Percentiles rank a stretch among this genome's conserved stretches.
These are phyloP conservation scores for Zeugodacus cucurbitae DNA, from an alignment of 1,140 invertebrate genomes.

Conservation along the genomic window DNA sequence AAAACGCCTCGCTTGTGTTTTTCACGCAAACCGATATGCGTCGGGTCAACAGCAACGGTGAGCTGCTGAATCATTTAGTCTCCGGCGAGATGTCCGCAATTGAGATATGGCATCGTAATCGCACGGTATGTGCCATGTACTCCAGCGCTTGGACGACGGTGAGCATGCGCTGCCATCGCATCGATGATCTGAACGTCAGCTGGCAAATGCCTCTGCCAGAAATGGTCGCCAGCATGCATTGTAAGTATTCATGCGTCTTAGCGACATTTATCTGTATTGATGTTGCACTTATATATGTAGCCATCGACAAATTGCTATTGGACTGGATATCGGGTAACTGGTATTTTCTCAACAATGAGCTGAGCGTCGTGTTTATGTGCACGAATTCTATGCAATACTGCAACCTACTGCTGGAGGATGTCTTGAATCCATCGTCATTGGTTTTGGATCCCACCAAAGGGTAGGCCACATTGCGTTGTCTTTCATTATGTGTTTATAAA, in stretches of 20 bases:
- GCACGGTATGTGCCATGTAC: constrained; percentile 77
- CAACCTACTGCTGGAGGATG: constrained; percentile 76
- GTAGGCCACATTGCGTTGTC: constrained; percentile 54
- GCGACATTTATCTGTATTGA: too few relatives aligned
- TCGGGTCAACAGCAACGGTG: constrained; percentile 49
- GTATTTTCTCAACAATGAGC: constrained; percentile 84
- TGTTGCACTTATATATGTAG: constrained; percentile 57
- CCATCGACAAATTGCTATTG: constrained; percentile 77
- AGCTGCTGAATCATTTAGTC: constrained; percentile 13
- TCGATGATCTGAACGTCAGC: constrained; percentile 71
- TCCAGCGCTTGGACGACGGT: constrained; percentile 65
- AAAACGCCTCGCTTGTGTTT: constrained; percentile 53
- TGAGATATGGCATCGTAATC: constrained; percentile 69
- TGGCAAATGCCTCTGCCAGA: constrained; percentile 71
- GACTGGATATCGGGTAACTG: constrained; percentile 89
- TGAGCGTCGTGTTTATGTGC: constrained; percentile 80
- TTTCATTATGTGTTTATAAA: not conserved
- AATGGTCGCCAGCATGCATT: constrained; percentile 53
- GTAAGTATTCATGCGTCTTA: constrained; percentile 50
- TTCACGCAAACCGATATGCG: constrained; percentile 52
- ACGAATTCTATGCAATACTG: constrained; percentile 72
- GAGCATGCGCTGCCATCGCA: constrained; percentile 70
- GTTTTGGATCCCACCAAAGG: constrained; percentile 85
- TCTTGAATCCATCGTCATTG: constrained; percentile 78
- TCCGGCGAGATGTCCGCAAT: constrained; percentile 50